phyloP scores from a whole-genome alignment of 2,797 vertebrate species.

The Esox masquinongy region DNA sequence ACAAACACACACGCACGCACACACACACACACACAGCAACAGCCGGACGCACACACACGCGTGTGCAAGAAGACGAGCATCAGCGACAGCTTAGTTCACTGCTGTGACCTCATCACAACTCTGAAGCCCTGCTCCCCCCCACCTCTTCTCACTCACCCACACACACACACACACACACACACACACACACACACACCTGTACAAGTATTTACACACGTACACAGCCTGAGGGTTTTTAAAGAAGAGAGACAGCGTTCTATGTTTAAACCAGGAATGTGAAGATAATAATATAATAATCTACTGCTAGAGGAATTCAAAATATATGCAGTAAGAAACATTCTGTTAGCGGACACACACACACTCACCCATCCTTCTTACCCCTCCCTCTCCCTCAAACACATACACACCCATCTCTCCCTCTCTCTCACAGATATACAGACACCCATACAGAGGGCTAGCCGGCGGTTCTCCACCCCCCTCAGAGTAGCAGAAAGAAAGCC shows the following conservation, averaged over 20 bases:
- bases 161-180: slow-evolving; percentile 7
- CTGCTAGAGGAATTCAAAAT: neutral
- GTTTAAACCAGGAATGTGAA: neutral
- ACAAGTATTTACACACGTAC: slow-evolving; percentile 9
- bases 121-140: slow-evolving; percentile 16
- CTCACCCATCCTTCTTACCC: neutral
- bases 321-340: slow-evolving; percentile 4
- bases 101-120: slow-evolving; percentile 42
- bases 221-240: slow-evolving; percentile 3
- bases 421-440: slow-evolving; percentile 1
- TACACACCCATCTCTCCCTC: slow-evolving; percentile 25
- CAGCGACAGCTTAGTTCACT: slow-evolving; percentile 5
- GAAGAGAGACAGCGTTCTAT: neutral
- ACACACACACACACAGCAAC: slow-evolving; percentile 26
- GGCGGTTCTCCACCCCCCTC: slow-evolving; percentile 40
- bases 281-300: neutral
- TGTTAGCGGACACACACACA: slow-evolving; percentile 12
- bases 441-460: slow-evolving; percentile 45
- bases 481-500: slow-evolving; percentile 54
- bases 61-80: too few relatives aligned
- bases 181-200: slow-evolving; percentile 26
- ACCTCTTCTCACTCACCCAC: neutral
- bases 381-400: slow-evolving; percentile 21
- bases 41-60: slow-evolving; percentile 13
- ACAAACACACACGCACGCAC: slow-evolving; percentile 15